phyloP scores from a whole-genome alignment of 92 coral and sea anemone genomes.

The Blastomussa wellsi region DNA sequence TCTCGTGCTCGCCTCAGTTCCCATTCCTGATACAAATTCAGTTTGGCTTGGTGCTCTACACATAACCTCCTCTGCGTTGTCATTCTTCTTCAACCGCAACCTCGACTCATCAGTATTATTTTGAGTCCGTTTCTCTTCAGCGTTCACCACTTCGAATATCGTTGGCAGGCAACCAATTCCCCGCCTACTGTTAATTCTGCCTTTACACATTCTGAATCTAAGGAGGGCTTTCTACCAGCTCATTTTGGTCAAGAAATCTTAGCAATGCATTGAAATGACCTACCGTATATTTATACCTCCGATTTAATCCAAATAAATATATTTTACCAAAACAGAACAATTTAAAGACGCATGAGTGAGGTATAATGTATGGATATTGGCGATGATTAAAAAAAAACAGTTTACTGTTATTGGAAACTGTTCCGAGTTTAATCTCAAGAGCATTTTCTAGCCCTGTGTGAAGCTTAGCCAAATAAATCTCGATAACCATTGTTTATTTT shows the following conservation, averaged over 20 bases:
- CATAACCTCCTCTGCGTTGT: background rate
- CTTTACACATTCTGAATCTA: conserved; percentile 5
- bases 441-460: background rate
- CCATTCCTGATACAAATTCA: background rate
- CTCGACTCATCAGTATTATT: background rate
- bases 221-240: background rate
- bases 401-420: background rate
- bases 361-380: background rate
- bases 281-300: background rate
- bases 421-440: background rate
- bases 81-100: background rate
- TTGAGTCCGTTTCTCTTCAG: background rate
- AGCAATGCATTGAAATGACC: background rate
- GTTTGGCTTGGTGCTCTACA: background rate
- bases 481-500: background rate
- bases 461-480: background rate
- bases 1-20: background rate
- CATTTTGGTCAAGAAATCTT: background rate
- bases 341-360: background rate
- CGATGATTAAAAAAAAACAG: background rate
- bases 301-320: background rate
- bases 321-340: background rate
- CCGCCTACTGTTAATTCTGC: background rate
- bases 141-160: conserved; percentile 1
- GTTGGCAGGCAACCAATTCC: conserved; percentile 15